Evolutionary conservation across 2,113 vertebrate genomes (phyloP).

Genomic region (Amphiprion percula): DNA sequence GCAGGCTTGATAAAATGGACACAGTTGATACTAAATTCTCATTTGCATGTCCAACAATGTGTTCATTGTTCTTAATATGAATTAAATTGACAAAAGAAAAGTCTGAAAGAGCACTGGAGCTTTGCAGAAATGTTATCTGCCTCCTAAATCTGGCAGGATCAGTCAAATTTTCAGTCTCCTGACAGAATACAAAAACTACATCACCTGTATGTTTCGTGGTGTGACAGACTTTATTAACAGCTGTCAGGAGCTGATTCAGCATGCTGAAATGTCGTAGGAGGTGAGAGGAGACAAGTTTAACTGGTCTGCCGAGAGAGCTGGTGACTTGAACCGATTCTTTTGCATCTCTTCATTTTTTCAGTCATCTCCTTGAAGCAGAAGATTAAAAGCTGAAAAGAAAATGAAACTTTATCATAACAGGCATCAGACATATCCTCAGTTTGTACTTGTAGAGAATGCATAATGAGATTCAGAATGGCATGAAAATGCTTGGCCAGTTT

Average conservation of each 20-base stretch:
- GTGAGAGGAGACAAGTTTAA: background rate
- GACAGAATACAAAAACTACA: background rate
- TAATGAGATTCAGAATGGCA: constrained; percentile 29
- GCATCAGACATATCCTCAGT: constrained; percentile 11
- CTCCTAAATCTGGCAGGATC: background rate
- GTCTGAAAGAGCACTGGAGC: background rate
- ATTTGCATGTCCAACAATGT: constrained; percentile 26
- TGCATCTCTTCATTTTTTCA: background rate
- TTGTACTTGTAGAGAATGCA: background rate
- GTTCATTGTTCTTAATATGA: constrained; percentile 14
- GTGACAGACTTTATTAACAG: background rate
- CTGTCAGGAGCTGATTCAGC: background rate
- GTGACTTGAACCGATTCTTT: background rate
- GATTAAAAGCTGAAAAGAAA: background rate
- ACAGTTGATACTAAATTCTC: constrained; percentile 29
- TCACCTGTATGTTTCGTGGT: background rate
- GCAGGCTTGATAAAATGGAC: constrained; percentile 8
- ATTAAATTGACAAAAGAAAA: background rate
- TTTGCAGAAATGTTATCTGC: constrained; percentile 6
- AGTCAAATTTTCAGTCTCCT: background rate
- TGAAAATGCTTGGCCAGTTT: constrained; percentile 17
- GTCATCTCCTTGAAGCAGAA: background rate
- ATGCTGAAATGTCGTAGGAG: background rate
- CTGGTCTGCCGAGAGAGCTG: background rate
- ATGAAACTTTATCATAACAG: background rate